phyloP scores from a whole-genome alignment of 2,797 vertebrate genomes.

The Buphagus erythrorhynchus region DNA sequence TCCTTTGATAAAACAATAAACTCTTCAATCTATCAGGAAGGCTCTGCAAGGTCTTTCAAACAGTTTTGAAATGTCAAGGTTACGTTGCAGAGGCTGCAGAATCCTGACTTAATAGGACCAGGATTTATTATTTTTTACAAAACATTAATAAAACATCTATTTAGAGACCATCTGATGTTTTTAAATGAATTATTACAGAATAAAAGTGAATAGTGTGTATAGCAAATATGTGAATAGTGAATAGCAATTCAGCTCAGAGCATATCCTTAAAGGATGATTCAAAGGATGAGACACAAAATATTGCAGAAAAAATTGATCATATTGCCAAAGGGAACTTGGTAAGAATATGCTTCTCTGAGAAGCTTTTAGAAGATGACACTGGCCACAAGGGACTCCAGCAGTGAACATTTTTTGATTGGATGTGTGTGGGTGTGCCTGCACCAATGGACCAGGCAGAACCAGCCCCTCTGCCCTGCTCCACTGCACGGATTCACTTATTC shows the following conservation, averaged over 20 bases:
- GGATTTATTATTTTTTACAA: slow-evolving; percentile 29
- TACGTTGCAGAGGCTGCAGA: background rate
- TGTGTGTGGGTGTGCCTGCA: background rate
- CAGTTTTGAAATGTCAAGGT: slow-evolving; percentile 24
- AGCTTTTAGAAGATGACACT: slow-evolving; percentile 1
- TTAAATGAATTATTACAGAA: background rate
- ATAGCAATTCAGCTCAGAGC: slow-evolving; percentile 13
- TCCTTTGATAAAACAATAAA: background rate
- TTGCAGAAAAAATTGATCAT: background rate
- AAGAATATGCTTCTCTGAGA: background rate
- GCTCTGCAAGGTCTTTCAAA: background rate
- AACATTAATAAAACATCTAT: slow-evolving; percentile 27
- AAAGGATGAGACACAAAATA: slow-evolving; percentile 8
- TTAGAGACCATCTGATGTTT: background rate
- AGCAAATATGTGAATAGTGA: no score
- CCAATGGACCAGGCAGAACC: background rate
- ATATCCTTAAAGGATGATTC: background rate
- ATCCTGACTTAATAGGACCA: background rate
- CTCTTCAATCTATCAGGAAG: background rate
- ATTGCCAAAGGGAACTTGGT: background rate
- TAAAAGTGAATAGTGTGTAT: slow-evolving; percentile 10
- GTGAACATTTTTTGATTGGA: background rate
- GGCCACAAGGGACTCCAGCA: background rate
- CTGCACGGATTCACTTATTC: background rate
- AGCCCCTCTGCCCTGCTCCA: background rate